Conservation (phyloP, 2,888 invertebrate species). For the Limnephilus marmoratus region DNA sequence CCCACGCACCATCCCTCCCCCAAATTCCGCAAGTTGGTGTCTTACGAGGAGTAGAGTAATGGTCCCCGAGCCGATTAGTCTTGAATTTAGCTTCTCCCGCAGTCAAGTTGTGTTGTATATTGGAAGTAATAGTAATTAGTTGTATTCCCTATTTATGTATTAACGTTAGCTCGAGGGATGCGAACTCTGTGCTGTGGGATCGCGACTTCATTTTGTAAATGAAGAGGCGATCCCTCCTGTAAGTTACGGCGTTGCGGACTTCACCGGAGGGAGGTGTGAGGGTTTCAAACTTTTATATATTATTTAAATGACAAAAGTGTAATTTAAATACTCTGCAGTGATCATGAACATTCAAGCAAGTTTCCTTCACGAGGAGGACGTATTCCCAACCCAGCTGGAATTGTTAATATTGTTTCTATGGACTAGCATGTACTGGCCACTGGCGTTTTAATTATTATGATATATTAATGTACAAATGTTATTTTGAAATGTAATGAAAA, state of each 20-base stretch:
- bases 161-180: neutral
- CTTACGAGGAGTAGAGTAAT: conserved; percentile 74
- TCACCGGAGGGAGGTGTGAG: conserved; percentile 63
- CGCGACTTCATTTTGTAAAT: conserved; percentile 50
- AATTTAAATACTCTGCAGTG: conserved; percentile 69
- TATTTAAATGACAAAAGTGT: conserved; percentile 76
- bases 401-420: conserved; percentile 50
- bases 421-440: conserved; percentile 39
- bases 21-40: conserved; percentile 67
- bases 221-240: neutral
- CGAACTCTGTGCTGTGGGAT: conserved; percentile 5
- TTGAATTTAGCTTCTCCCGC: conserved; percentile 28
- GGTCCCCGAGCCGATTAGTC: neutral
- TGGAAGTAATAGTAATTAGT: conserved; percentile 8
- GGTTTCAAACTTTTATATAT: conserved; percentile 68
- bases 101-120: conserved; percentile 23
- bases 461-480: conserved; percentile 64
- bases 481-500: conserved; percentile 60
- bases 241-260: conserved; percentile 54
- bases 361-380: conserved; percentile 8
- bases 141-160: conserved; percentile 27
- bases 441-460: conserved; percentile 56
- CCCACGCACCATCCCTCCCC: conserved; percentile 57
- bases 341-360: conserved; percentile 40
- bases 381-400: conserved; percentile 37